phyloP scores from a whole-genome alignment of 1,140 invertebrate genomes.

The Diorhabda sublineata region DNA sequence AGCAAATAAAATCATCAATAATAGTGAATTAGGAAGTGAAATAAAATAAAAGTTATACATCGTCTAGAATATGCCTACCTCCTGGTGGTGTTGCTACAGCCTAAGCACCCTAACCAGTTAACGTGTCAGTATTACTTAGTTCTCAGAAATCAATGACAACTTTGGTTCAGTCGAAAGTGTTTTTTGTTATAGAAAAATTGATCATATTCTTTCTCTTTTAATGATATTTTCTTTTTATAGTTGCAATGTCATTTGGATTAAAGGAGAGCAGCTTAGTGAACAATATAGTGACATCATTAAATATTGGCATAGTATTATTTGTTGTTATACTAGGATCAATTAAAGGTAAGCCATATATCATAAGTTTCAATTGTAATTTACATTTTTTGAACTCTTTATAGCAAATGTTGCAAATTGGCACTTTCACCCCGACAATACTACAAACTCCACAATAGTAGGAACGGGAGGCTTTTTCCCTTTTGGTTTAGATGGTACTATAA shows the following conservation, averaged over 20 bases:
- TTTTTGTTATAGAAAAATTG: background rate
- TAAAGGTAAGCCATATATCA: slow-evolving; percentile 54
- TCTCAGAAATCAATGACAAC: too few relatives aligned
- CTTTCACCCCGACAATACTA: slow-evolving; percentile 52
- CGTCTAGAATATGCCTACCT: too few relatives aligned
- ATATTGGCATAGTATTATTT: slow-evolving; percentile 75
- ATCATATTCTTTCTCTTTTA: slow-evolving; percentile 2
- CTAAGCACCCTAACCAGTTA: too few relatives aligned
- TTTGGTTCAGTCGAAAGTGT: background rate
- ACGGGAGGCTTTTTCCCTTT: slow-evolving; percentile 82
- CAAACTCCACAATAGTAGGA: slow-evolving; percentile 52
- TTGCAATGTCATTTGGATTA: slow-evolving; percentile 72
- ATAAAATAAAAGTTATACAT: too few relatives aligned
- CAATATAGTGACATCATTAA: slow-evolving; percentile 79
- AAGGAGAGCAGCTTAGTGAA: slow-evolving; percentile 81
- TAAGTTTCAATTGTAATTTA: background rate
- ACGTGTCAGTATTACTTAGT: too few relatives aligned
- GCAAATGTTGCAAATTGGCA: slow-evolving; percentile 65
- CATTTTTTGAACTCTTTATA: slow-evolving; percentile 35
- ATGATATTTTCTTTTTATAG: slow-evolving; percentile 47
- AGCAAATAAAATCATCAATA: too few relatives aligned
- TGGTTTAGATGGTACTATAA: slow-evolving; percentile 76
- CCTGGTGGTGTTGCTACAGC: too few relatives aligned
- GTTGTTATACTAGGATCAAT: slow-evolving; percentile 77
- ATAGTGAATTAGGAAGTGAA: too few relatives aligned